Evolutionary conservation across 2,797 vertebrate species (phyloP).

Genomic region (Poecilia gillii): DNA sequence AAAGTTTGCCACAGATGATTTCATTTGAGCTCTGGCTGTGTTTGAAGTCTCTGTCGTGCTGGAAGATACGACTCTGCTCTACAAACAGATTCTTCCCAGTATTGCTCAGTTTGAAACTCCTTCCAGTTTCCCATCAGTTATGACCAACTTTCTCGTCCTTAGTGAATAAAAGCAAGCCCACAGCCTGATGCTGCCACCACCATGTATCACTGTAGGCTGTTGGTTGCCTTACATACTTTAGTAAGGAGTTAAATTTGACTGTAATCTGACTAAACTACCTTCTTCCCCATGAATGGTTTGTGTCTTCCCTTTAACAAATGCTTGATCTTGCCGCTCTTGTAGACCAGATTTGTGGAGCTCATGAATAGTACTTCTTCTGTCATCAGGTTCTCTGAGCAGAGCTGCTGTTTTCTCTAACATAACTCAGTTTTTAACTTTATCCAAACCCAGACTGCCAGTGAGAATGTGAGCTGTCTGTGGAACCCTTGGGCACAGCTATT

Average conservation of each 20-base stretch:
- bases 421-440: not conserved
- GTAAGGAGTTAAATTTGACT: not conserved
- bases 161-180: not conserved
- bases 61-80: not conserved
- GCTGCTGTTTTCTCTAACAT: not conserved
- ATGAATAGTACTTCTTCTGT: not conserved
- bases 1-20: not conserved
- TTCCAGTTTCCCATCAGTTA: not conserved
- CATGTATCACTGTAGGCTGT: not conserved
- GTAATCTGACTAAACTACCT: not conserved
- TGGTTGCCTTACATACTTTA: not conserved
- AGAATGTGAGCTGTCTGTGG: slow-evolving; percentile 83
- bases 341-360: not conserved
- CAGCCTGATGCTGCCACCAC: not conserved
- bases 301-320: not conserved
- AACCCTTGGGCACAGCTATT: slow-evolving; percentile 90
- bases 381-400: not conserved
- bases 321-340: not conserved
- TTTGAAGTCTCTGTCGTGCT: not conserved
- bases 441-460: slow-evolving; percentile 82
- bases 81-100: not conserved
- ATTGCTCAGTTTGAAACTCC: not conserved
- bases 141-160: not conserved
- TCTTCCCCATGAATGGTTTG: not conserved
- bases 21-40: not conserved